These are phyloP conservation scores for Aleiodes alternator DNA, from an alignment of 2,888 invertebrate species.

Conservation along the genomic window DNA sequence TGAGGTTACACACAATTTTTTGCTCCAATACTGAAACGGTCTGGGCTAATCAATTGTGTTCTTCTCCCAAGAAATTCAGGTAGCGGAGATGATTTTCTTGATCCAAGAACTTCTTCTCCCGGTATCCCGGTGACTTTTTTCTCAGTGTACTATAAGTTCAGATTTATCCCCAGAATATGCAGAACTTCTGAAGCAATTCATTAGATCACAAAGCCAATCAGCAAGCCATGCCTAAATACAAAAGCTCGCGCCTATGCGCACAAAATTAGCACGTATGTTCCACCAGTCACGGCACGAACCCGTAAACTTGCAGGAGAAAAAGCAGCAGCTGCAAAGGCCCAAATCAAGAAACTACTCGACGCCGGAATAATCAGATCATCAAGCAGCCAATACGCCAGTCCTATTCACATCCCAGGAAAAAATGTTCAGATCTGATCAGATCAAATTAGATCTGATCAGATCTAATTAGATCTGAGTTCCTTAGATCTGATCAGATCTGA, in stretches of 20 bases:
- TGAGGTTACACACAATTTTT: too few species aligned
- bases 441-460: too few species aligned
- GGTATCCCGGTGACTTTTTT: too few species aligned
- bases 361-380: neutral
- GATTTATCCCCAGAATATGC: neutral
- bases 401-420: slow-evolving; percentile 2
- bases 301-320: slow-evolving; percentile 34
- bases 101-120: too few species aligned
- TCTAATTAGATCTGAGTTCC: too few species aligned
- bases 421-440: too few species aligned
- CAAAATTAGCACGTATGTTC: slow-evolving; percentile 30
- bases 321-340: neutral
- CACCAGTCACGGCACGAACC: slow-evolving; percentile 28
- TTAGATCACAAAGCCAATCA: slow-evolving; percentile 24
- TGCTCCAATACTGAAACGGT: too few species aligned
- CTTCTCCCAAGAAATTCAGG: too few species aligned
- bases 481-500: too few species aligned
- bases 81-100: too few species aligned
- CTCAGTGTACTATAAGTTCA: slow-evolving; percentile 19
- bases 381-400: slow-evolving; percentile 23
- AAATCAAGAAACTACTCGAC: slow-evolving; percentile 22
- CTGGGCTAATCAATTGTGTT: too few species aligned
- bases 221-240: neutral
- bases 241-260: neutral
- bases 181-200: slow-evolving; percentile 20